phyloP scores from a whole-genome alignment of 2,888 invertebrate species.

The Metacarcinus magister region DNA sequence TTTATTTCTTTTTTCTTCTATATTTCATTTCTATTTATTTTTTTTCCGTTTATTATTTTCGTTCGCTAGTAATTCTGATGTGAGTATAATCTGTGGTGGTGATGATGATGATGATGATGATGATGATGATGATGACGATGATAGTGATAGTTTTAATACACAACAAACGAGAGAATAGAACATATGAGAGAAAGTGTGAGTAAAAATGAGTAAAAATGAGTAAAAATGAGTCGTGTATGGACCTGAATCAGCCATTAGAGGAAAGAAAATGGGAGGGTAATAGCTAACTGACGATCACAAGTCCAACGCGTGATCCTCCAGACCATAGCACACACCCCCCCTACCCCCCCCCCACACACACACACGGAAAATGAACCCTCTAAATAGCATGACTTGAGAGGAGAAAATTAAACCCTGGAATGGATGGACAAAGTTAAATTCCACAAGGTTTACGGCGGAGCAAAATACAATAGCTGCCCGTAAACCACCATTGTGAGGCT shows the following conservation, averaged over 20 bases:
- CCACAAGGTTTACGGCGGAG: neutral
- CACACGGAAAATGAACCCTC: neutral
- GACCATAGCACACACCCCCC: neutral
- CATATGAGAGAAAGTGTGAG: no score
- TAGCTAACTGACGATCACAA: no score
- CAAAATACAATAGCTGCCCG: neutral
- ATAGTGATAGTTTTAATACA: neutral
- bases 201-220: neutral
- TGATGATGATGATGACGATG: neutral
- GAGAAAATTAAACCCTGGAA: conserved; percentile 29
- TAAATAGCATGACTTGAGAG: conserved; percentile 44
- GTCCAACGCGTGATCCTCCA: no score
- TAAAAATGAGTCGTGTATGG: neutral
- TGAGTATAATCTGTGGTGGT: conserved; percentile 5
- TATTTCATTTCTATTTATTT: neutral
- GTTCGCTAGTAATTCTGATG: neutral
- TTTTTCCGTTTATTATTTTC: neutral
- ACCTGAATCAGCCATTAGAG: neutral
- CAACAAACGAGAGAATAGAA: neutral
- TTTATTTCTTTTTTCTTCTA: neutral
- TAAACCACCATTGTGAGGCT: neutral
- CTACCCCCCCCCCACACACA: neutral
- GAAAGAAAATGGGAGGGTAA: neutral
- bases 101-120: neutral
- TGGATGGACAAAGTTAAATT: conserved; percentile 41